Conservation (phyloP, 2,797 vertebrate genomes). For the Lacerta bilineata region DNA sequence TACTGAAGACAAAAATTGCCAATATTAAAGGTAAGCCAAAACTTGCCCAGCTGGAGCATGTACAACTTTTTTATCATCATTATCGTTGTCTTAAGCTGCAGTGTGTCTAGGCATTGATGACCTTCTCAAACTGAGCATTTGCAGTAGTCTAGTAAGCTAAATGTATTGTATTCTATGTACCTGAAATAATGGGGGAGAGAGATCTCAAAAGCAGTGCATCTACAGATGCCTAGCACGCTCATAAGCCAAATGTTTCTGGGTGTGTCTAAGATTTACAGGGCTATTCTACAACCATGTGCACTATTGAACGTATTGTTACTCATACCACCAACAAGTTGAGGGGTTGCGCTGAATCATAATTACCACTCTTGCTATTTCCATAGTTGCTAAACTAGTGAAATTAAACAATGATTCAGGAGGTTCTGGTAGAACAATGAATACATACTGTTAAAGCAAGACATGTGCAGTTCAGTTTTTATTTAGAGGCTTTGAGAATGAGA, state of each 20-base stretch:
- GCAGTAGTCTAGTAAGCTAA: not conserved
- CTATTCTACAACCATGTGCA: not conserved
- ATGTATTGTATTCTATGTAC: constrained; percentile 1
- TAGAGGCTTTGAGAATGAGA: not conserved
- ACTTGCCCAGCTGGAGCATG: not conserved
- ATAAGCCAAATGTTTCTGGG: not conserved
- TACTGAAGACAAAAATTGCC: constrained; percentile 88
- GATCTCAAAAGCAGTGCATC: not conserved
- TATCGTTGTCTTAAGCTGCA: not conserved
- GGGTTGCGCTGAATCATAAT: not conserved
- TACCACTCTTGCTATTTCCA: not conserved
- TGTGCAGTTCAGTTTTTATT: not conserved
- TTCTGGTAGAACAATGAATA: not conserved
- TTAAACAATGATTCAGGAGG: not conserved
- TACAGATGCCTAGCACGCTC: not conserved
- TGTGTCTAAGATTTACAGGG: not conserved
- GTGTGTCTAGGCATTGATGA: not conserved
- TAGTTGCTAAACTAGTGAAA: constrained; percentile 6
- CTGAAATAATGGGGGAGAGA: not conserved
- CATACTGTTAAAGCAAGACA: not conserved
- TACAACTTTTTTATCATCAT: not conserved
- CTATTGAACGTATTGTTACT: not conserved
- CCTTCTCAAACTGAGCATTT: not conserved
- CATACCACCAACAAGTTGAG: not conserved
- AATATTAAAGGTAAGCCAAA: constrained; percentile 83